A percentile compares a stretch with the other conserved stretches of the same genome.
These are phyloP conservation scores for Prionailurus bengalensis DNA, from an alignment of 2,113 vertebrate genomes.

Conservation along the genomic window DNA sequence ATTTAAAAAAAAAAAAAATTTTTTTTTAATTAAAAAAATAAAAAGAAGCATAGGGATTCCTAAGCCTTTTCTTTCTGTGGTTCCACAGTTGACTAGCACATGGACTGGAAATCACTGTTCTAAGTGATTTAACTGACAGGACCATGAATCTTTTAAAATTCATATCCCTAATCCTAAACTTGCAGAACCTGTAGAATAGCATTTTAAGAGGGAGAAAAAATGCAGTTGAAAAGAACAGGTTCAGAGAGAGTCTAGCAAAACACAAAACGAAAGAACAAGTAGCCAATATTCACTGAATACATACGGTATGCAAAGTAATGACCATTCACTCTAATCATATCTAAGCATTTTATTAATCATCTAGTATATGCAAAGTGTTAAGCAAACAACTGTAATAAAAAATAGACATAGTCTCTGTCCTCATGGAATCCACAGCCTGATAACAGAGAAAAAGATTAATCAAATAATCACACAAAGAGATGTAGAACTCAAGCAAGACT, in stretches of 20 bases:
- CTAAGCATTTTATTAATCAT: not conserved
- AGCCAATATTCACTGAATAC: not conserved
- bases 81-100: not conserved
- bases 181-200: not conserved
- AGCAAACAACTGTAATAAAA: not conserved
- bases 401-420: not conserved
- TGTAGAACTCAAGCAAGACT: not conserved
- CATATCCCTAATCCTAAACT: not conserved
- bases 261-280: not conserved
- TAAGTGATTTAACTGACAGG: not conserved
- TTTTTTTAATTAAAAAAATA: no score
- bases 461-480: slow-evolving; percentile 8
- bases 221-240: not conserved
- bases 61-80: not conserved
- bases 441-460: not conserved
- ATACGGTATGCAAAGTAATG: not conserved
- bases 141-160: not conserved
- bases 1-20: no score
- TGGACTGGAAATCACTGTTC: not conserved
- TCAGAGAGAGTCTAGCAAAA: not conserved
- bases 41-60: not conserved
- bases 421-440: not conserved
- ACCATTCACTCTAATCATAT: not conserved
- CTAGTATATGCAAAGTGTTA: not conserved
- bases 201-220: not conserved